Conservation (phyloP, 2,888 invertebrate species). For the Calephelis perditalis region DNA sequence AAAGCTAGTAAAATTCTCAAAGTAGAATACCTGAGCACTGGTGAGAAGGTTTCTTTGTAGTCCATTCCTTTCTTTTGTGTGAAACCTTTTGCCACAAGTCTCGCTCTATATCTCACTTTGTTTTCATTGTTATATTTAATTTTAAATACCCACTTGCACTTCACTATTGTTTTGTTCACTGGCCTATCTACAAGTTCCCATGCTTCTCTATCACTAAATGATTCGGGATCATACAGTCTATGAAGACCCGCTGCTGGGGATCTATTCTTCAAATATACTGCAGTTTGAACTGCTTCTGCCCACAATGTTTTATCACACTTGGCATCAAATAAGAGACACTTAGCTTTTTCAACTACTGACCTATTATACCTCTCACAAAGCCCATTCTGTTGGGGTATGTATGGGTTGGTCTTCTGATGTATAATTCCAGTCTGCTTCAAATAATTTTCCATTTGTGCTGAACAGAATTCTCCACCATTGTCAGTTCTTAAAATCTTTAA, state of each 20-base stretch:
- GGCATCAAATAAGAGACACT: conserved; percentile 3
- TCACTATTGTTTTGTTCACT: too few species aligned
- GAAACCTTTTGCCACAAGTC: too few species aligned
- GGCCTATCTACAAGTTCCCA: too few species aligned
- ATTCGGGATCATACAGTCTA: conserved; percentile 2
- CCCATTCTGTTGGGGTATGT: background rate
- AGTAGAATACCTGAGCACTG: conserved; percentile 25
- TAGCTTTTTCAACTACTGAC: conserved; percentile 3
- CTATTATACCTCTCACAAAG: background rate
- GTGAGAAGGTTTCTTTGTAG: background rate
- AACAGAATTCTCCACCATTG: background rate
- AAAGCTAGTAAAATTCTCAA: conserved; percentile 25
- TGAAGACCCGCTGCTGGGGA: conserved; percentile 8
- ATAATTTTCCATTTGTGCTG: conserved; percentile 8
- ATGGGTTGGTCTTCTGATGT: conserved; percentile 2
- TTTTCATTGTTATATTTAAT: too few species aligned
- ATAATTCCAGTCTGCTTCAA: background rate
- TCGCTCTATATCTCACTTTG: too few species aligned
- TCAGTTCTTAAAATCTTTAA: background rate
- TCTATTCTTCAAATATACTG: conserved; percentile 22
- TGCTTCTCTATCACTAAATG: too few species aligned
- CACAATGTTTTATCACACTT: conserved; percentile 1
- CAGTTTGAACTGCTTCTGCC: conserved; percentile 15
- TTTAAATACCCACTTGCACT: too few species aligned
- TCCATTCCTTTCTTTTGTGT: too few species aligned